Evolutionary conservation across 2,113 vertebrate genomes (phyloP).

Genomic region (Atractosteus spatula): DNA sequence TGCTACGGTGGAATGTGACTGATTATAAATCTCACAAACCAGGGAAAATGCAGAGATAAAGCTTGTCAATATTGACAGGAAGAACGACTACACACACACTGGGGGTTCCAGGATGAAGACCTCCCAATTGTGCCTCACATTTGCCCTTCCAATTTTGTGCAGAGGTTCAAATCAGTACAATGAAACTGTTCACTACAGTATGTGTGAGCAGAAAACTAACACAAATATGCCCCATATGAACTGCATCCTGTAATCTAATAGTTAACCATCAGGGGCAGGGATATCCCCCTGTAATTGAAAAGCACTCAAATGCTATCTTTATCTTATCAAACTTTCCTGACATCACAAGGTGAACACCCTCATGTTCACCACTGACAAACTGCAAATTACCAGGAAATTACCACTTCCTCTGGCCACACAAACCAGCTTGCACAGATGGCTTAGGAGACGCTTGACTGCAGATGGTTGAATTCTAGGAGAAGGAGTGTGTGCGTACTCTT

Average conservation of each 20-base stretch:
- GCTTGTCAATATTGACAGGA: too few relatives aligned
- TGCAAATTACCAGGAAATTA: background rate
- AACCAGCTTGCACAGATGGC: background rate
- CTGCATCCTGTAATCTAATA: constrained; percentile 29
- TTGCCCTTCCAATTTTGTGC: too few relatives aligned
- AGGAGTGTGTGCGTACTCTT: background rate
- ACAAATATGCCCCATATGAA: background rate
- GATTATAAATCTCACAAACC: too few relatives aligned
- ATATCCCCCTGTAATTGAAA: constrained; percentile 37
- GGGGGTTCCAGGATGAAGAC: too few relatives aligned
- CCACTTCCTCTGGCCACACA: background rate
- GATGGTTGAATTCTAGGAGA: background rate
- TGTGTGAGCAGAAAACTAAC: too few relatives aligned
- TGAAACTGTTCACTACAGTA: too few relatives aligned
- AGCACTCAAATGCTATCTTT: constrained; percentile 30
- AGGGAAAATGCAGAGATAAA: too few relatives aligned
- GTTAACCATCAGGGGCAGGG: constrained; percentile 29
- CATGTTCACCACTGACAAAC: constrained; percentile 16
- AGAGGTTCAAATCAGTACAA: too few relatives aligned
- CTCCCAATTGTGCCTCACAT: too few relatives aligned
- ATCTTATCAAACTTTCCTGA: constrained; percentile 27
- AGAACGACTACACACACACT: too few relatives aligned
- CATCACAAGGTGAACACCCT: background rate
- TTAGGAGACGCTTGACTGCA: background rate
- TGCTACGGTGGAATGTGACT: too few relatives aligned